Conservation (phyloP, 2,888 invertebrate species). For the Chloromyia formosa region DNA sequence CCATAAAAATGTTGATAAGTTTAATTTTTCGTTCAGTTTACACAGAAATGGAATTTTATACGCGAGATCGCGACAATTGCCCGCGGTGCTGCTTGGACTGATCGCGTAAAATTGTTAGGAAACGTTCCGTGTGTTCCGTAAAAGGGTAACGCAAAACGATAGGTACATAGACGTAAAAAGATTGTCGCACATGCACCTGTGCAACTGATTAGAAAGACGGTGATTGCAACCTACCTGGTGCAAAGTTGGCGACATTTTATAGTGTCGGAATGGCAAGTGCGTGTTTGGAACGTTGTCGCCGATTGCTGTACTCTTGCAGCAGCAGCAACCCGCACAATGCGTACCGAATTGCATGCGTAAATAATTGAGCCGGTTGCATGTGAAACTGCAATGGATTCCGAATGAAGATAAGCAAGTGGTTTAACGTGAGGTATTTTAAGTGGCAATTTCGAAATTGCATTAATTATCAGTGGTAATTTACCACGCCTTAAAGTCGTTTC, state of each 20-base stretch:
- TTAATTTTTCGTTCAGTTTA: too few relatives aligned
- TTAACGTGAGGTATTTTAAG: neutral
- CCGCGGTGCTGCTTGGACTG: neutral
- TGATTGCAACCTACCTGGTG: constrained; percentile 11
- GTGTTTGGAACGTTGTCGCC: neutral
- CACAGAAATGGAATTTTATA: constrained; percentile 18
- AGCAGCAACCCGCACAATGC: too few relatives aligned
- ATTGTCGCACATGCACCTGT: constrained; percentile 25
- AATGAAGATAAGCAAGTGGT: neutral
- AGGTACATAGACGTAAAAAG: neutral
- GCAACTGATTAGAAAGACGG: constrained; percentile 11
- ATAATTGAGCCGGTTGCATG: neutral
- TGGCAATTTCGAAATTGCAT: too few relatives aligned
- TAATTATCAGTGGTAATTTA: too few relatives aligned
- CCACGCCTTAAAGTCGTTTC: too few relatives aligned
- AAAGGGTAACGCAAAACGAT: neutral
- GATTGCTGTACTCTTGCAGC: neutral
- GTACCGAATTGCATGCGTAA: neutral
- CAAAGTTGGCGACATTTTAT: constrained; percentile 26
- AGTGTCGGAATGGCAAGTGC: neutral
- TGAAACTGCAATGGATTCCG: neutral
- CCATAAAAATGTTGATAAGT: too few relatives aligned
- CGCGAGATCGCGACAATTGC: neutral
- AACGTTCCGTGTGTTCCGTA: neutral
- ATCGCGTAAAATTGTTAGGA: neutral